Conservation (phyloP, 2,797 vertebrate genomes). For the Sebastes taczanowskii region DNA sequence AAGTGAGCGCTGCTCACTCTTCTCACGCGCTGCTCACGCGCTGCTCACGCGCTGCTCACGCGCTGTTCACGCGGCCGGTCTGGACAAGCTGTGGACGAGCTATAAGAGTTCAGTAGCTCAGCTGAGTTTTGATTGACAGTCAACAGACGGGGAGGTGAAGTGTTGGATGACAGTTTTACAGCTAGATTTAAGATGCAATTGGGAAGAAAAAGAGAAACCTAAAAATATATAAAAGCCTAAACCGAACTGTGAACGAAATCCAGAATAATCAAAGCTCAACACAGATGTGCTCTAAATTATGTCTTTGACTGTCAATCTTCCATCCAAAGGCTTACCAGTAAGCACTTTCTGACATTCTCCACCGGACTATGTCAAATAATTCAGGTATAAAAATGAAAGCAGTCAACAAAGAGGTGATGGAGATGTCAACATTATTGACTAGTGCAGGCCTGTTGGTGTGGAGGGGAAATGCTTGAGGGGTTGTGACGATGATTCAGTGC, state of each 20-base stretch:
- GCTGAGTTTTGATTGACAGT: slow-evolving; percentile 40
- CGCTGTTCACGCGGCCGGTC: too few species aligned
- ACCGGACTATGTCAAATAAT: not conserved
- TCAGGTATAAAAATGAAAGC: not conserved
- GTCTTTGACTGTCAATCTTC: slow-evolving; percentile 4
- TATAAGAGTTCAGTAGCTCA: not conserved
- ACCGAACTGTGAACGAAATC: not conserved
- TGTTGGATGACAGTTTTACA: not conserved
- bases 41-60: too few species aligned
- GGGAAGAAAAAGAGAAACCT: not conserved
- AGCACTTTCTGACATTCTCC: not conserved
- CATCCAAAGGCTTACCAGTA: not conserved
- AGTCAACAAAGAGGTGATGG: not conserved
- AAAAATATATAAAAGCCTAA: not conserved
- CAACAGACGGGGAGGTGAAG: not conserved
- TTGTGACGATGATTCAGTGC: not conserved
- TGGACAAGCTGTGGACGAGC: too few species aligned
- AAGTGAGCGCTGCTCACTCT: too few species aligned
- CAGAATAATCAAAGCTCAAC: not conserved
- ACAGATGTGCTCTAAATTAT: not conserved
- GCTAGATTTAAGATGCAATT: not conserved
- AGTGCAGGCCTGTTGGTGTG: not conserved
- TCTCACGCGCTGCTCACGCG: too few species aligned
- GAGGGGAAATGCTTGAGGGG: not conserved
- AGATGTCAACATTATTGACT: slow-evolving; percentile 5